Evolutionary conservation across 2,888 invertebrate genomes (phyloP).

Genomic region (Scrobipalpa atriplicella): DNA sequence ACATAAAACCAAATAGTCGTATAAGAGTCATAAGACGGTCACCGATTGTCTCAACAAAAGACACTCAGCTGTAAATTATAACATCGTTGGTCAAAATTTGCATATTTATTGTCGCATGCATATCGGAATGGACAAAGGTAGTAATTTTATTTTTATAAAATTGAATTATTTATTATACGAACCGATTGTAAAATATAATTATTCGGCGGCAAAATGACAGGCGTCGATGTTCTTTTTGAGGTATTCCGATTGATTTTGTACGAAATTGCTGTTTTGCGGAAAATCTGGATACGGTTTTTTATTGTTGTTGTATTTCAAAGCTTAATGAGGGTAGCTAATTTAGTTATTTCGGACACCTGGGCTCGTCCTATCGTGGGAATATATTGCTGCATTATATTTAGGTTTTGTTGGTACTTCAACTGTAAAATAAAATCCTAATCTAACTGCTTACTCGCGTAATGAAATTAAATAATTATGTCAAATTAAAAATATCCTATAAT

Average conservation of each 20-base stretch:
- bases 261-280: slow-evolving; percentile 39
- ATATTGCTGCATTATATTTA: background rate
- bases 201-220: slow-evolving; percentile 55
- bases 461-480: too few relatives aligned
- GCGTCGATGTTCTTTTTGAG: slow-evolving; percentile 32
- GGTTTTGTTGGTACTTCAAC: background rate
- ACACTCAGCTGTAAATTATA: slow-evolving; percentile 65
- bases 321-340: slow-evolving; percentile 19
- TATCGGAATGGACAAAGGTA: slow-evolving; percentile 63
- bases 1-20: slow-evolving; percentile 19
- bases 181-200: slow-evolving; percentile 69
- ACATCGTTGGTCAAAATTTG: slow-evolving; percentile 70
- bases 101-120: slow-evolving; percentile 79
- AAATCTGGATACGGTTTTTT: slow-evolving; percentile 34
- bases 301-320: slow-evolving; percentile 11
- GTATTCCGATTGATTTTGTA: slow-evolving; percentile 16
- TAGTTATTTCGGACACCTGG: slow-evolving; percentile 19
- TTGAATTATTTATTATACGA: slow-evolving; percentile 76
- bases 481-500: too few relatives aligned
- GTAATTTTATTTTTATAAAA: slow-evolving; percentile 75
- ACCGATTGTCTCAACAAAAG: slow-evolving; percentile 42
- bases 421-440: too few relatives aligned
- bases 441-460: too few relatives aligned
- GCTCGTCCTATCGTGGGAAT: background rate
- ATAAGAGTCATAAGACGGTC: slow-evolving; percentile 35